Percentiles rank a stretch among this genome's conserved stretches.
Evolutionary conservation across 1,140 invertebrate species (phyloP).

Genomic region (Dinoponera quadriceps): DNA sequence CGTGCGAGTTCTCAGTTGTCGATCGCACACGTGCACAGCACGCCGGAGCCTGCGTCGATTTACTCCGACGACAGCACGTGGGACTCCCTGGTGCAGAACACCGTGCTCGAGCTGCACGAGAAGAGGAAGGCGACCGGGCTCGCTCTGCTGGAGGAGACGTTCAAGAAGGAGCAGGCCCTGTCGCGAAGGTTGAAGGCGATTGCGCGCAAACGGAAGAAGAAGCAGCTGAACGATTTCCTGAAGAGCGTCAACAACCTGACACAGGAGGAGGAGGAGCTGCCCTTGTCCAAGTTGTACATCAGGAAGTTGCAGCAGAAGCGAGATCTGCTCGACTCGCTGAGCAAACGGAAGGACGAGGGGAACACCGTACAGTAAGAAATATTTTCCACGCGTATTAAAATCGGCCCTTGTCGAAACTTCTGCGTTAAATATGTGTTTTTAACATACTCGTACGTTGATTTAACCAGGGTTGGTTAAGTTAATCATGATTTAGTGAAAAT

Average conservation of each 20-base stretch:
- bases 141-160: slow-evolving; percentile 75
- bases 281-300: slow-evolving; percentile 57
- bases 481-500: too few species aligned
- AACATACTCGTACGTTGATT: too few species aligned
- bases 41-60: slow-evolving; percentile 61
- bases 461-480: too few species aligned
- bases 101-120: slow-evolving; percentile 55
- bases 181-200: slow-evolving; percentile 55
- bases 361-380: too few species aligned
- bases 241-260: slow-evolving; percentile 47
- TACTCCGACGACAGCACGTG: slow-evolving; percentile 82
- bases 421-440: too few species aligned
- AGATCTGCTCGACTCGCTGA: slow-evolving; percentile 9
- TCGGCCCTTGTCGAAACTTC: too few species aligned
- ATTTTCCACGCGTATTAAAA: too few species aligned
- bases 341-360: slow-evolving; percentile 59
- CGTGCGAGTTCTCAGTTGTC: neutral
- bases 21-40: neutral
- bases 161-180: slow-evolving; percentile 74
- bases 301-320: slow-evolving; percentile 58
- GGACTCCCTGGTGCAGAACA: slow-evolving; percentile 67
- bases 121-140: slow-evolving; percentile 73
- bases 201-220: slow-evolving; percentile 64
- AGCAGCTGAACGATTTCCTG: slow-evolving; percentile 32
- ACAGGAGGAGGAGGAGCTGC: slow-evolving; percentile 67